phyloP scores from a whole-genome alignment of 2,888 invertebrate species.

The Drosophila cognata region DNA sequence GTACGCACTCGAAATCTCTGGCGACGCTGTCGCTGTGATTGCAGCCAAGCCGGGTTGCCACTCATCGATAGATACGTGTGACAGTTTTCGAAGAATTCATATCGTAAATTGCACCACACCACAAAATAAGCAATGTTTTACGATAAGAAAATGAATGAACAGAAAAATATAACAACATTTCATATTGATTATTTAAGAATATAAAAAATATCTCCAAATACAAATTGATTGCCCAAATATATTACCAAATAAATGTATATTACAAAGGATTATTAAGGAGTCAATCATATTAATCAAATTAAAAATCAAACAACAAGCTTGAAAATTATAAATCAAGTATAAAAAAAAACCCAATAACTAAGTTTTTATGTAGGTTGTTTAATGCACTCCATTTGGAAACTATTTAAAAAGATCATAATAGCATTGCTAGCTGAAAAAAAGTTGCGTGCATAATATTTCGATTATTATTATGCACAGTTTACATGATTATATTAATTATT shows the following conservation, averaged over 20 bases:
- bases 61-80: constrained; percentile 22
- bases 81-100: constrained; percentile 8
- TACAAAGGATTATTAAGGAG: neutral
- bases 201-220: neutral
- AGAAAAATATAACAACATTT: neutral
- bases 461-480: neutral
- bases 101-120: constrained; percentile 23
- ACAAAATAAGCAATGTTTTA: neutral
- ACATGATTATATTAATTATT: neutral
- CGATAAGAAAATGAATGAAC: neutral
- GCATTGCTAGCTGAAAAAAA: neutral
- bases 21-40: constrained; percentile 25
- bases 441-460: neutral
- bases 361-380: neutral
- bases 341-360: neutral
- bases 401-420: neutral
- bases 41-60: constrained; percentile 37
- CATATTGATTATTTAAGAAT: neutral
- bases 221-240: neutral
- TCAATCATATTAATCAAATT: neutral
- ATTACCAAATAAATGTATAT: neutral
- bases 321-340: neutral
- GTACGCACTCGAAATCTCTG: constrained; percentile 4
- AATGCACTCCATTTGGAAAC: neutral
- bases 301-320: neutral